Evolutionary conservation across 2,113 vertebrate genomes (phyloP), one percentile per base, ranked within the genome.

Genomic region (Eira barbara): DNA sequence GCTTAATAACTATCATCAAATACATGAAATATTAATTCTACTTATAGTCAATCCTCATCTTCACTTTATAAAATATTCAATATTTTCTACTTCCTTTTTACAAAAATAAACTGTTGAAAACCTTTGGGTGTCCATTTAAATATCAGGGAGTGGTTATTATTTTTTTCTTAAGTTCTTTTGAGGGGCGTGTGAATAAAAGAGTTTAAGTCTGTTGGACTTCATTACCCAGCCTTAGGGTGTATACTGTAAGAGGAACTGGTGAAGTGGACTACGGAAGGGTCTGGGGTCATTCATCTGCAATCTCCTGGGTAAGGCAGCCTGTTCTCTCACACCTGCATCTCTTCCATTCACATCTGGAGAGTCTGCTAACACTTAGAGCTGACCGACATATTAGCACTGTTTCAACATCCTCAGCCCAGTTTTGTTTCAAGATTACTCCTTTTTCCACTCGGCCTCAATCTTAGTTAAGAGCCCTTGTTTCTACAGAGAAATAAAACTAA

Each of bases 101-200:
- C 27, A 81, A 90, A 90, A 73, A 84, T 29, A 71, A 79, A 95
- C 5, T 7, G 61, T 5, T 71, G 47, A 93, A 92, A 96, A 65
- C 10, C 76, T 94, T 63, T 80, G 27, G 31, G 15, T 96, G 34
- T 71, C 57, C 88, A 80, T 76, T 96, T 96, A 84, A 89, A 94
- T 94, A 36, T 57, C 2, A 80, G 15, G 23, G 52, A 42, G 2
- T 36, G 10, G 31, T 59, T 42, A 3, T 63, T 4, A 52, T 2
- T 52, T 69, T 73, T 73, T 31, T 59, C 55, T 59, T 10, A 65
- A 74, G 55, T 45, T 49, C 20, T 96, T 76, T 59, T 15, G 91
- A 63, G 39, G 25, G 42, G 21, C 39, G 52, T 6, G 29, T 80
- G 45, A 93, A 47, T 23, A 82, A 55, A 85, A 82, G n/a, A 10